phyloP scores from a whole-genome alignment of 2,797 vertebrate genomes.

The Synaphobranchus kaupii region DNA sequence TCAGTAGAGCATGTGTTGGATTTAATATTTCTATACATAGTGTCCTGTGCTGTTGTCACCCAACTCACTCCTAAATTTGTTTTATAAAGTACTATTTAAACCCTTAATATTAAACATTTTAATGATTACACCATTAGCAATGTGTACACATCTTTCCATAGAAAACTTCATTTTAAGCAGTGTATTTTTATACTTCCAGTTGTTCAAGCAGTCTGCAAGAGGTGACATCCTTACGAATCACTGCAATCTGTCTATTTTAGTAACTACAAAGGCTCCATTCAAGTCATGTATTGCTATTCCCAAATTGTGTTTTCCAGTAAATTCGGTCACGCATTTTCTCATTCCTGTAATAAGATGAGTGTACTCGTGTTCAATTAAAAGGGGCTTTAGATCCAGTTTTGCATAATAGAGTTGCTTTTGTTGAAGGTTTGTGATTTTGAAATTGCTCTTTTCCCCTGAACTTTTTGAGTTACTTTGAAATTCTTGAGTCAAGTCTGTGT shows the following conservation, averaged over 20 bases:
- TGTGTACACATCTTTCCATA: too few species aligned
- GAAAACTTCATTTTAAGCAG: background rate
- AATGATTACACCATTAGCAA: background rate
- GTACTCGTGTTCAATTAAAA: background rate
- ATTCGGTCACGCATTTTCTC: background rate
- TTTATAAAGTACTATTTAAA: background rate
- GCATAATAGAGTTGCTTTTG: background rate
- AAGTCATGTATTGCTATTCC: background rate
- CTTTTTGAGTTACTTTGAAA: conserved; percentile 16
- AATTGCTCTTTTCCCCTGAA: conserved; percentile 27
- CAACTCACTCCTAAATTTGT: background rate
- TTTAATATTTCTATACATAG: too few species aligned
- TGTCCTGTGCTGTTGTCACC: too few species aligned
- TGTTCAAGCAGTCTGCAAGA: too few species aligned
- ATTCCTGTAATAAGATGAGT: background rate
- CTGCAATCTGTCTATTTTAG: background rate
- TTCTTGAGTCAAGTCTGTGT: conserved; percentile 38
- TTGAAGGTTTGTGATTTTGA: background rate
- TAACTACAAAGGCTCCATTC: background rate
- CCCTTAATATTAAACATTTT: background rate
- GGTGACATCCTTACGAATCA: background rate
- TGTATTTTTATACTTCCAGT: background rate
- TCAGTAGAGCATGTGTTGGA: background rate
- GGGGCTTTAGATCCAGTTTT: background rate
- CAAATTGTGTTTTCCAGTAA: background rate